Evolutionary conservation across 1,140 invertebrate species (phyloP).

Genomic region (Drosophila pseudoananassae): DNA sequence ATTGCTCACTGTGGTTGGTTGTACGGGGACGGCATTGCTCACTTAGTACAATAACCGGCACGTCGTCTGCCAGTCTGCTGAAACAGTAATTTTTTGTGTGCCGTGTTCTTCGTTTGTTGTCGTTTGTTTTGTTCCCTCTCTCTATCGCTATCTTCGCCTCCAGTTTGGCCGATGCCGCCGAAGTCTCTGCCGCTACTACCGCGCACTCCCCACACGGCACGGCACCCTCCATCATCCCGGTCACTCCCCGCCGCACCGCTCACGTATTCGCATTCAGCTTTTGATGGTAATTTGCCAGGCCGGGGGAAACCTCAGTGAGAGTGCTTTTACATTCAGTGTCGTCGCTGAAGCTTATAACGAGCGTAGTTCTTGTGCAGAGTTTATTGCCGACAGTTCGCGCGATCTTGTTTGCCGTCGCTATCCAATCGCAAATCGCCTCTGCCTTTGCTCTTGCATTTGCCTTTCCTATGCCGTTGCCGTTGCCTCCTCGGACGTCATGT

Average conservation of each 20-base stretch:
- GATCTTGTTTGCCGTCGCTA: slow-evolving; percentile 64
- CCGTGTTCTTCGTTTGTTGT: slow-evolving; percentile 75
- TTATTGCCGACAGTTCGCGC: slow-evolving; percentile 69
- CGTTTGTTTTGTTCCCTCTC: slow-evolving; percentile 77
- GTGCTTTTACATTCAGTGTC: slow-evolving; percentile 73
- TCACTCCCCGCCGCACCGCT: slow-evolving; percentile 26
- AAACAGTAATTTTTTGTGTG: slow-evolving; percentile 77
- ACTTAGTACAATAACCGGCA: slow-evolving; percentile 79
- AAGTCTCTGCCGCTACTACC: background rate
- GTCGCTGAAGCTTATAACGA: slow-evolving; percentile 66
- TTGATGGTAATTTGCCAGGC: slow-evolving; percentile 78
- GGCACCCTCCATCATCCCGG: background rate
- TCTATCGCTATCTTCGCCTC: slow-evolving; percentile 79
- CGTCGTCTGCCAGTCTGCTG: slow-evolving; percentile 80
- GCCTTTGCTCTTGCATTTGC: background rate
- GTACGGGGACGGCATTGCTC: slow-evolving; percentile 74
- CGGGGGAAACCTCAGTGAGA: slow-evolving; percentile 67
- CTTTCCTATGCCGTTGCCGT: background rate
- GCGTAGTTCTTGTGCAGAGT: slow-evolving; percentile 66
- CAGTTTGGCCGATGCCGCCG: slow-evolving; percentile 18
- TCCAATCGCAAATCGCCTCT: slow-evolving; percentile 15
- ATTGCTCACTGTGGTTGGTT: slow-evolving; percentile 82
- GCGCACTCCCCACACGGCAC: slow-evolving; percentile 8
- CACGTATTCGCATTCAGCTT: slow-evolving; percentile 76
- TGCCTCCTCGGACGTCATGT: slow-evolving; percentile 33